Base-by-base conservation (phyloP, 2,888 invertebrate species). In the Thelaira solivaga region DNA sequence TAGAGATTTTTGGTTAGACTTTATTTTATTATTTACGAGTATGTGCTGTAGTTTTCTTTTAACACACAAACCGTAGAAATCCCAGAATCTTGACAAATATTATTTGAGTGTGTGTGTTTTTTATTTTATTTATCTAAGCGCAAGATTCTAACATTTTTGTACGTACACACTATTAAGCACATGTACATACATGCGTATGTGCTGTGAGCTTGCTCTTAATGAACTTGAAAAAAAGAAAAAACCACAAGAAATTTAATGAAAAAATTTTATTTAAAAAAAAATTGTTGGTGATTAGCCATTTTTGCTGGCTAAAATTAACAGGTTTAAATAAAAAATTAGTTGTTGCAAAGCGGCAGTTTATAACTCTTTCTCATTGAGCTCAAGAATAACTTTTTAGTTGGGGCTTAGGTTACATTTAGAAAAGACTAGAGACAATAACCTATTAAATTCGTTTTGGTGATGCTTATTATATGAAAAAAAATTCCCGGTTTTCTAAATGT, bases 81-180 rank as follows among this genome's bases (percentile, higher is more conserved):
- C 20, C 3, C 36, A 29, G 13, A 67, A 67, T 41, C 39, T 49
- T 2, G 11, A 36, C 16, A 45, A 62, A 34, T 16, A 10, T 36
- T 65, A 8, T 51, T 31, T n/a, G n/a, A n/a, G n/a, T n/a, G n/a
- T n/a, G n/a, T n/a, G n/a, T n/a, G n/a, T 72, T 36, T 74, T 53
- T 45, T 22, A 22, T 45, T 20, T n/a, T 22, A 59, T 76, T 81
- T 81, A 81, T 81, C 81, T 76, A 43, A 24, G 80, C 81, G 81
- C 75, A 76, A 81, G 81, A 81, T 81, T 81, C 81, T 81, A 76
- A 81, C 81, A 77, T 81, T 80, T 81, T 76, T 78, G 65, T 80
- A 49, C 67, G 77, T 77, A 67, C 57, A n/a, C n/a, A 41, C 26
- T 16, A 39, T 49, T 62, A 49, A 73, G 55, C 55, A 68, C 57